Conservation (phyloP, 2,888 invertebrate species). For the Eristalis tenax region DNA sequence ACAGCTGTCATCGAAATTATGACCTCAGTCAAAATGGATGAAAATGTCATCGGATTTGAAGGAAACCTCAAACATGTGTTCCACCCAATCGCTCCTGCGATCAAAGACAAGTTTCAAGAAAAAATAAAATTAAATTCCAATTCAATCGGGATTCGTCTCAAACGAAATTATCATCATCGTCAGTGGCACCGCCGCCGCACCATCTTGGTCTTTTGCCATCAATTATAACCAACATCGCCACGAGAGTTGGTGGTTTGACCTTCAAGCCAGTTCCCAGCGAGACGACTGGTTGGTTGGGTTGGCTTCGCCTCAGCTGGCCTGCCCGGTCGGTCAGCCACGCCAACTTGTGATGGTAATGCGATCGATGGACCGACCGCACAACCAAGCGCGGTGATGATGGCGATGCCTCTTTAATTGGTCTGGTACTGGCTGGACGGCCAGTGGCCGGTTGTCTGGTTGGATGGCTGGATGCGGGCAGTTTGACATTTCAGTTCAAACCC, state of each 20-base stretch:
- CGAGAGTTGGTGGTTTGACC: conserved; percentile 65
- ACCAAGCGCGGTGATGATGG: conserved; percentile 18
- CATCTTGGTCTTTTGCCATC: conserved; percentile 53
- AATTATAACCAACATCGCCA: conserved; percentile 40
- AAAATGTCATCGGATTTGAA: background rate
- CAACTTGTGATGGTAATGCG: conserved; percentile 59
- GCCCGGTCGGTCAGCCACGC: conserved; percentile 51
- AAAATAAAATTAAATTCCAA: background rate
- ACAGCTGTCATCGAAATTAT: background rate
- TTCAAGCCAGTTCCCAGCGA: conserved; percentile 70
- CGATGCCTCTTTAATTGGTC: conserved; percentile 54
- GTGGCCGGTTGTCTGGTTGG: no score
- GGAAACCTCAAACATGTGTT: background rate
- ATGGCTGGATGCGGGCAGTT: conserved; percentile 37
- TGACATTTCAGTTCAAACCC: conserved; percentile 51
- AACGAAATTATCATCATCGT: conserved; percentile 14
- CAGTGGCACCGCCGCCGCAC: conserved; percentile 13
- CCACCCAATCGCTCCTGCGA: background rate
- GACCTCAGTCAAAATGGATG: background rate
- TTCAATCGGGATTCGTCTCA: background rate
- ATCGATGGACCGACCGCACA: conserved; percentile 12
- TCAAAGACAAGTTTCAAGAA: background rate
- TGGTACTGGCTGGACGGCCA: conserved; percentile 9
- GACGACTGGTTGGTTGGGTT: conserved; percentile 24
- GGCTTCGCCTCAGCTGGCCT: no score